Evolutionary conservation across 2,888 invertebrate species (phyloP).

Genomic region (Sturmia bella): DNA sequence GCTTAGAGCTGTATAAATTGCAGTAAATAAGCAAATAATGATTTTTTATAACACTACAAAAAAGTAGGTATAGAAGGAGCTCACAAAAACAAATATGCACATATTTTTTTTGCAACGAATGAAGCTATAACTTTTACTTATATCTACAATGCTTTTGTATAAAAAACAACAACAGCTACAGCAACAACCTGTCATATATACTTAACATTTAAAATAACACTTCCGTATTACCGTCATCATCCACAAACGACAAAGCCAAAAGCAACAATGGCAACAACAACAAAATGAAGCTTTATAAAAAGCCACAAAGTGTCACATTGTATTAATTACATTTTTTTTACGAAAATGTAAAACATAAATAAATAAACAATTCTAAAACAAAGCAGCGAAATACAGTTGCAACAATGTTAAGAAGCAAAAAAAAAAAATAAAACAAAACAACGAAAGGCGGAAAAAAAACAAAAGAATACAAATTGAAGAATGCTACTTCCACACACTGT

Average conservation of each 20-base stretch:
- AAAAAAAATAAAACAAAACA: background rate
- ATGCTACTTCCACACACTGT: slow-evolving; percentile 2
- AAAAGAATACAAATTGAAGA: slow-evolving; percentile 25
- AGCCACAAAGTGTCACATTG: slow-evolving; percentile 70
- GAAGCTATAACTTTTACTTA: slow-evolving; percentile 17
- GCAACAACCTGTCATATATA: slow-evolving; percentile 57
- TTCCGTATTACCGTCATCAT: slow-evolving; percentile 65
- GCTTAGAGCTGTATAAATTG: slow-evolving; percentile 60
- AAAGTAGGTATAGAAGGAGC: slow-evolving; percentile 23
- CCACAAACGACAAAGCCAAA: slow-evolving; percentile 44
- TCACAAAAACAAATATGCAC: slow-evolving; percentile 3
- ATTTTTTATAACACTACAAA: slow-evolving; percentile 36
- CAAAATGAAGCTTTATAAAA: slow-evolving; percentile 40
- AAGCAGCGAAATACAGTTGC: slow-evolving; percentile 46
- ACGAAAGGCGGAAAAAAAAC: background rate
- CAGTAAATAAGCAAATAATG: slow-evolving; percentile 63
- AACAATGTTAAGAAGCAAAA: slow-evolving; percentile 37
- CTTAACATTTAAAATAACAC: slow-evolving; percentile 64
- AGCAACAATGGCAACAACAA: slow-evolving; percentile 26
- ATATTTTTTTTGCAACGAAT: background rate
- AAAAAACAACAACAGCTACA: slow-evolving; percentile 10
- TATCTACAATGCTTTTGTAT: no score
- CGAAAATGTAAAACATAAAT: background rate
- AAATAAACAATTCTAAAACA: slow-evolving; percentile 44
- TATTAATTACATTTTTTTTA: slow-evolving; percentile 66